Conservation (phyloP, 2,797 vertebrate genomes). For the Chrysocyon brachyurus region DNA sequence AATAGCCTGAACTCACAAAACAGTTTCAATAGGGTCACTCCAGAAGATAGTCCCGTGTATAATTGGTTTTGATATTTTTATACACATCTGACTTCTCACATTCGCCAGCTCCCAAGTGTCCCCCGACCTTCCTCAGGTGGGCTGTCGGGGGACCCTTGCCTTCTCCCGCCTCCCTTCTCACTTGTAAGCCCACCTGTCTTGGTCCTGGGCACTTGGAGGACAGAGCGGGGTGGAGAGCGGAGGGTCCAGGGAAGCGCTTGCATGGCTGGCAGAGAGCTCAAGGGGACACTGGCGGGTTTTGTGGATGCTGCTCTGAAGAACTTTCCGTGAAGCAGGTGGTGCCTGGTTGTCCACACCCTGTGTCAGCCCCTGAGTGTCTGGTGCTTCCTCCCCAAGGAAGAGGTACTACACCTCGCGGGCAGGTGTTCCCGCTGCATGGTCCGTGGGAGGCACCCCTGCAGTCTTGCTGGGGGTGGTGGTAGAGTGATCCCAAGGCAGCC, state of each 20-base stretch:
- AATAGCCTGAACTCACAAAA: not conserved
- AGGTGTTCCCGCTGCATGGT: fast-evolving
- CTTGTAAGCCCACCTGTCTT: not conserved
- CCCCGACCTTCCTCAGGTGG: fast-evolving
- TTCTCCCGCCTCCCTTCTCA: fast-evolving
- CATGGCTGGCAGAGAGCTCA: not conserved
- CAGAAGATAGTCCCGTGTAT: not conserved
- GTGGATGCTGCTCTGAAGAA: not conserved
- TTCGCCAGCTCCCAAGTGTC: not conserved
- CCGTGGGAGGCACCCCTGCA: fast-evolving
- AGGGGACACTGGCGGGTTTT: not conserved
- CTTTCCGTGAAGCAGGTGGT: fast-evolving
- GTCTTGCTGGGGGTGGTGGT: too few species aligned
- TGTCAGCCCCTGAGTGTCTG: not conserved
- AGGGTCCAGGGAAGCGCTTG: not conserved
- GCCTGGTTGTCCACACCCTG: too few species aligned
- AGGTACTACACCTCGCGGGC: fast-evolving
- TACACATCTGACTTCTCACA: not conserved
- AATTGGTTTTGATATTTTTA: not conserved
- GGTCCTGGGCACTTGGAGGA: not conserved
- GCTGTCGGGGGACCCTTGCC: too few species aligned
- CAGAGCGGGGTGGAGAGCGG: not conserved
- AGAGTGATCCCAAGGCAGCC: fast-evolving
- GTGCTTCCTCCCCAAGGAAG: not conserved
- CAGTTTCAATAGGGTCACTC: not conserved